Evolutionary conservation across 2,888 invertebrate species (phyloP), one percentile per base, ranked within the genome.

Genomic region (Calliopum simillimum): DNA sequence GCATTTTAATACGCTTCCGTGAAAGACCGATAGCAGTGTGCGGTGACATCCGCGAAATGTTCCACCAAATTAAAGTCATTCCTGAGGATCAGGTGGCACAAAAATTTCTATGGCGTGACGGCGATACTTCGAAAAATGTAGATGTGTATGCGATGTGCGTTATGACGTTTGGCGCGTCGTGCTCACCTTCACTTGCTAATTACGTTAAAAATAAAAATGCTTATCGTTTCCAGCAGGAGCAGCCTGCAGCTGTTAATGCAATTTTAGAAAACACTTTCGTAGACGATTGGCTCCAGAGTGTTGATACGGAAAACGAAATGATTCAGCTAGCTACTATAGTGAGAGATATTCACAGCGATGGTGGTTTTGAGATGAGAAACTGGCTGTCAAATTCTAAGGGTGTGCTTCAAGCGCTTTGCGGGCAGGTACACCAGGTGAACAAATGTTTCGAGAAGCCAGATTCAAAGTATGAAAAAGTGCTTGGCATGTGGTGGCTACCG

Each of bases 1-100:
- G 81, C 4, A 79, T 85, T 0, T 58, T 86, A 56, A 76, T 81
- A 70, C 76, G 81, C 3, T 86, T 86, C 72, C 74, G 85, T 16
- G 80, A 81, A 74, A 69, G 78, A 51, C 74, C 68, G 46, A 70
- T 84, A 4, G 85, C 81, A 3, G 75, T 86, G 2, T 76, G 76
- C n/a, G 82, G 77, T 68, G 79, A 80, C 71, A 77, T 81, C 5
- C 76, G 69, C 68, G 76, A 74, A 73, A 80, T 80, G 78, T 80
- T 80, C 51, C 75, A 79, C 6, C 74, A 81, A 66, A 53, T 25
- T 71, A 70, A 58, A 77, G 77, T 41, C 59, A 78, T 70, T n/a
- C 47, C 69, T 1, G 74, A 78, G 58, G 81, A 83, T 64, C 77
- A 79, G 73, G 66, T 78, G 61, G 77, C 79, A 1, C 78, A 81